Base-by-base conservation (phyloP, 1,140 invertebrate species). In the Galendromus occidentalis region DNA sequence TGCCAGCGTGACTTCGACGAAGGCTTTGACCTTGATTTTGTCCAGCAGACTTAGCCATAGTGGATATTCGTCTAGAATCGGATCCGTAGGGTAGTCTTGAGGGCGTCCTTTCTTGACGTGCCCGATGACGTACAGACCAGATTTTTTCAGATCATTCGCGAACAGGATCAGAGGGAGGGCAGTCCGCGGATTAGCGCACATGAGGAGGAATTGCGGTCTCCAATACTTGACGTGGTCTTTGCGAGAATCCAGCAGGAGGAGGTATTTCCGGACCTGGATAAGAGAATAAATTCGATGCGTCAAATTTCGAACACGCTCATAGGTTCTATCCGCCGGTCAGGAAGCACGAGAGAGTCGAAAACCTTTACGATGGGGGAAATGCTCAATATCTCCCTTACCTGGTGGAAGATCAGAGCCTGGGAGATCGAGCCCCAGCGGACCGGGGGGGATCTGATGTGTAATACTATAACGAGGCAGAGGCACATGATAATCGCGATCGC, bases 171-270 rank as follows among this genome's bases (percentile, higher is more conserved):
- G 77, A 0, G 91, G 86, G 71, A 88, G 88, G 1, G 83, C 82
- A 7, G 88, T 86, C n/a, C 92, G 79, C 1, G 94, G 93, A 68
- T 89, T 92, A 0, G 86, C 83, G 4, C 98, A 85, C 75, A 99
- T 80, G 1, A 98, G 76, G 9, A 99, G 75, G 75, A 99, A 89
- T 78, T 98, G 95, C 0, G 95, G 95, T 29, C 95, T 78, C 96
- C 96, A 99, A 76, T 93, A 98, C 78, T 98, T 98, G 0, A 98
- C 91, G 75, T 99, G 95, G 74, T 95, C 88, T 69, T 98, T 95
- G 5, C 95, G 81, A 1, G 86, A 86, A 76, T 99, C 95, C 71
- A 99, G 76, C 74, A 98, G 83, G 0, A 99, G 75, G 5, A 99
- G 78, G 76, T 98, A 98, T 76, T 99, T 98, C 44, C 95, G 79